Conservation (phyloP, 2,797 vertebrate genomes). For the Mus minutoides region DNA sequence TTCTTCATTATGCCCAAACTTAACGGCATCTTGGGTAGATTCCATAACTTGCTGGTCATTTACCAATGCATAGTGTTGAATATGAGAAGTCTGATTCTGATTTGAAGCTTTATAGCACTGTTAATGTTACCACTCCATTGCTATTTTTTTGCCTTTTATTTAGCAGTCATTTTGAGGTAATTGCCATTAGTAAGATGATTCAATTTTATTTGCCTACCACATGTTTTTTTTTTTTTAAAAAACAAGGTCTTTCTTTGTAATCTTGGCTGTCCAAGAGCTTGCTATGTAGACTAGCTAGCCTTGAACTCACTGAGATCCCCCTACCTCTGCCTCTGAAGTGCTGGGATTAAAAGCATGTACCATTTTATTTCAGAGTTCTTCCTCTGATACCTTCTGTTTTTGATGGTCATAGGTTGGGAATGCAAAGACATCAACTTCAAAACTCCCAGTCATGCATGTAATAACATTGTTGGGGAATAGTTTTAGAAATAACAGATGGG, state of each 20-base stretch:
- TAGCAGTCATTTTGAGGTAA: not conserved
- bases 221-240: not conserved
- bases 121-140: not conserved
- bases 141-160: constrained; percentile 44
- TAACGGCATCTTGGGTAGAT: constrained; percentile 35
- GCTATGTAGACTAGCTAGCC: not conserved
- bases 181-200: not conserved
- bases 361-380: not conserved
- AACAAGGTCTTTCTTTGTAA: not conserved
- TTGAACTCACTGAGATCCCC: not conserved
- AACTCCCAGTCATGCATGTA: not conserved
- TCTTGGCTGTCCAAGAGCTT: not conserved
- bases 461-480: not conserved
- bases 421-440: not conserved
- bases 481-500: not conserved
- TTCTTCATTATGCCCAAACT: not conserved
- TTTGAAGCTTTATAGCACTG: constrained; percentile 23
- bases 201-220: not conserved
- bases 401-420: not conserved
- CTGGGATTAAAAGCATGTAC: not conserved
- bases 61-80: not conserved
- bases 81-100: constrained; percentile 43
- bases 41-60: constrained; percentile 25
- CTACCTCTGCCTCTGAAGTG: not conserved
- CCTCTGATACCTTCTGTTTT: not conserved